Percentiles rank a stretch among this genome's conserved stretches.
These are phyloP conservation scores for Drosophila kuntzei DNA, from an alignment of 2,888 invertebrate genomes.

Conservation along the genomic window DNA sequence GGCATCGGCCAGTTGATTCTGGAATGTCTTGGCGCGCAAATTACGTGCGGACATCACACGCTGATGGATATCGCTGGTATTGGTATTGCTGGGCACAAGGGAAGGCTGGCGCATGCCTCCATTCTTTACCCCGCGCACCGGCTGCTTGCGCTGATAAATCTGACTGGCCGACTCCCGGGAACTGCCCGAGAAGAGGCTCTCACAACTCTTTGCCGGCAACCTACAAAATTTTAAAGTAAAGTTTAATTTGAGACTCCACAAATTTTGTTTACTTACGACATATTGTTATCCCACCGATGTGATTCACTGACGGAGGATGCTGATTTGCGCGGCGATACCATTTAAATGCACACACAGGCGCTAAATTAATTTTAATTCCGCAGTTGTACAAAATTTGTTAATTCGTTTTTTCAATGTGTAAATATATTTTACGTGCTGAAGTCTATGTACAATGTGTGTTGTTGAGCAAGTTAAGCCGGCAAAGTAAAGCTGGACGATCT, in stretches of 20 bases:
- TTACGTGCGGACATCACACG: slow-evolving; percentile 92
- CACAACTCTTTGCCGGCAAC: slow-evolving; percentile 85
- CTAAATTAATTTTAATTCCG: slow-evolving; percentile 8
- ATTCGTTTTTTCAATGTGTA: slow-evolving; percentile 18
- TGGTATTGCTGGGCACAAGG: slow-evolving; percentile 79
- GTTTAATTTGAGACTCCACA: not conserved
- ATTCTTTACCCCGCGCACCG: slow-evolving; percentile 45
- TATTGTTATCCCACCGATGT: slow-evolving; percentile 51
- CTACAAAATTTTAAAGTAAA: slow-evolving; percentile 51
- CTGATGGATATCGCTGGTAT: slow-evolving; percentile 86
- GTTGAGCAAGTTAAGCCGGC: slow-evolving; percentile 40
- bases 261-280: slow-evolving; percentile 81
- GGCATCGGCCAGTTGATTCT: slow-evolving; percentile 92
- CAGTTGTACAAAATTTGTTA: slow-evolving; percentile 23
- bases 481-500: slow-evolving; percentile 45
- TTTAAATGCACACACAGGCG: slow-evolving; percentile 23
- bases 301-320: slow-evolving; percentile 83
- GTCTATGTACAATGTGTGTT: slow-evolving; percentile 21
- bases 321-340: slow-evolving; percentile 79
- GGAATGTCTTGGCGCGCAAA: slow-evolving; percentile 90
- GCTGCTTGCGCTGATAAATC: slow-evolving; percentile 77
- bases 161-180: slow-evolving; percentile 83
- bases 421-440: slow-evolving; percentile 6
- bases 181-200: slow-evolving; percentile 85
- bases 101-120: slow-evolving; percentile 66